phyloP scores from a whole-genome alignment of 2,797 vertebrate species.

The Galago senegalensis region DNA sequence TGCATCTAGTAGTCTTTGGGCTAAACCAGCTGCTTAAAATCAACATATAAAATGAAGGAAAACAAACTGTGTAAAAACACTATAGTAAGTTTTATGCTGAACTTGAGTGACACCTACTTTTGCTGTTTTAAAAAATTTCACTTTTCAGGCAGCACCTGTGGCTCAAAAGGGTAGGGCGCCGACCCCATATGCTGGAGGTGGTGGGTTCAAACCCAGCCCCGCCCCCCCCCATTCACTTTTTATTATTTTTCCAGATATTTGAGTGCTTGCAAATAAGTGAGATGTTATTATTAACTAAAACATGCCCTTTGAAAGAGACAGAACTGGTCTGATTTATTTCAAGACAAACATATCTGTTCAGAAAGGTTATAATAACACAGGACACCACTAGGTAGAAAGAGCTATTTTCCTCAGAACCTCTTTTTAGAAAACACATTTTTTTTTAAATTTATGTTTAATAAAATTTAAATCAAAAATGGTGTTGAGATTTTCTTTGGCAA shows the following conservation, averaged over 20 bases:
- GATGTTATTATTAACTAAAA: neutral
- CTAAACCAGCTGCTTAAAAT: neutral
- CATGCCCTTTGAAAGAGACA: neutral
- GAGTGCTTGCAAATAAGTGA: slow-evolving; percentile 20
- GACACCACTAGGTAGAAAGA: neutral
- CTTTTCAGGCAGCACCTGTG: neutral
- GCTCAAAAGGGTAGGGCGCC: no score
- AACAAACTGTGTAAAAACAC: neutral
- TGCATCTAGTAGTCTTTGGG: neutral
- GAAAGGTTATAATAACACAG: neutral
- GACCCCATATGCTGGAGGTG: no score
- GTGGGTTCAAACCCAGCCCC: no score
- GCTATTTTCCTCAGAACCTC: slow-evolving; percentile 19
- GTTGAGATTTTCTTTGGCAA: slow-evolving; percentile 15
- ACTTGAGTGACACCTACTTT: neutral
- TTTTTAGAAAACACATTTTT: neutral
- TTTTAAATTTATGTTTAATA: slow-evolving; percentile 5
- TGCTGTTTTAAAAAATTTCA: neutral
- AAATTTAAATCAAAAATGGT: slow-evolving; percentile 54
- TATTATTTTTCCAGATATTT: neutral
- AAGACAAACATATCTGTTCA: neutral
- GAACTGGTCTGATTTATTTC: neutral
- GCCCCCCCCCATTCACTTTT: neutral
- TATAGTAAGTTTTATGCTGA: slow-evolving; percentile 23
- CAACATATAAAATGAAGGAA: neutral